These are phyloP conservation scores for Dendrolimus pini DNA, from an alignment of 2,888 invertebrate genomes.

Conservation along the genomic window DNA sequence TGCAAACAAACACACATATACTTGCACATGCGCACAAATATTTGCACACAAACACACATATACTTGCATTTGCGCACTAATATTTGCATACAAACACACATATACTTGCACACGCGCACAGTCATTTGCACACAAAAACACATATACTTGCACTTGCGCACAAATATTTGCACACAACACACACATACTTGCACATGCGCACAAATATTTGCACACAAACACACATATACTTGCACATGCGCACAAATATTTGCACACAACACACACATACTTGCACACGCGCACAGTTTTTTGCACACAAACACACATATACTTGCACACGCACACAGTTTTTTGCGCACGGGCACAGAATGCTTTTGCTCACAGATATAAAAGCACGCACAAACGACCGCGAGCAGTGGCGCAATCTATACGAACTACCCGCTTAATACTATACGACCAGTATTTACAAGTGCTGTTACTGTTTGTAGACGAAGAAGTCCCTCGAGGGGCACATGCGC, in stretches of 20 bases:
- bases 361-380: background rate
- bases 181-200: background rate
- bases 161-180: background rate
- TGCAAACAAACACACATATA: too few species aligned
- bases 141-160: background rate
- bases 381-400: too few species aligned
- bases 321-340: background rate
- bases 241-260: background rate
- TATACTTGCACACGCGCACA: background rate
- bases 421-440: too few species aligned
- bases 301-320: background rate
- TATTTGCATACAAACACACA: background rate
- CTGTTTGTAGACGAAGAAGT: constrained; percentile 39
- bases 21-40: too few species aligned
- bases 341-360: background rate
- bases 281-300: background rate
- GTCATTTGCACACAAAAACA: background rate
- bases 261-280: background rate
- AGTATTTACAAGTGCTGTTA: background rate
- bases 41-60: too few species aligned
- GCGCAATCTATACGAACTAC: too few species aligned
- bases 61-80: background rate
- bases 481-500: constrained; percentile 47
- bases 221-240: background rate
- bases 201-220: background rate